phyloP scores from a whole-genome alignment of 2,888 invertebrate species.

The Pristionchus entomophagus region DNA sequence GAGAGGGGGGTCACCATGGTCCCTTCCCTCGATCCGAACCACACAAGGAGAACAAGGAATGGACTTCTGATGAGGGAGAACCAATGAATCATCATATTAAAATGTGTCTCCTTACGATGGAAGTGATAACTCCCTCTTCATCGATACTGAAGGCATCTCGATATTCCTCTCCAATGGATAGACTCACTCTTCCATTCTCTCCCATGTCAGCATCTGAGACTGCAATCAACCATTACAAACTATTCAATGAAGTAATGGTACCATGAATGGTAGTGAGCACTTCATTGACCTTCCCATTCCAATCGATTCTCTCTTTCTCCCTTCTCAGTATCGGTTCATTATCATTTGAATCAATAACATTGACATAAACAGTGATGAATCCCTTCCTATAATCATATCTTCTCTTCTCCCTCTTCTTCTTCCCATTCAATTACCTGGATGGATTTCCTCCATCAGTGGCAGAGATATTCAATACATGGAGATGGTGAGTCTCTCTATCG shows the following conservation, averaged over 20 bases:
- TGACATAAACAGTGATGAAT: conserved; percentile 1
- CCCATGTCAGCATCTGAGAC: conserved; percentile 12
- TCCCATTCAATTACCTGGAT: neutral
- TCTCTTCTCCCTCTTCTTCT: neutral
- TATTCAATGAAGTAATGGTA: neutral
- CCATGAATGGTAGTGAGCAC: neutral
- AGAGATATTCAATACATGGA: conserved; percentile 35
- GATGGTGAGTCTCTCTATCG: neutral
- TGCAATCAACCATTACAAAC: neutral
- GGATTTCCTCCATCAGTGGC: conserved; percentile 41
- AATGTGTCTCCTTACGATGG: neutral
- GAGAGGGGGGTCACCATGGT: conserved; percentile 31
- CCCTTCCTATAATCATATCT: conserved; percentile 24
- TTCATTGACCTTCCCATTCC: neutral
- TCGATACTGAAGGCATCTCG: conserved; percentile 15
- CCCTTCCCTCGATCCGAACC: conserved; percentile 8
- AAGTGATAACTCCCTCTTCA: neutral
- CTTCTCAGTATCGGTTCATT: neutral
- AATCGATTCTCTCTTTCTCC: neutral
- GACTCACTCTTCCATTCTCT: conserved; percentile 14
- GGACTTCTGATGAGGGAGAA: neutral
- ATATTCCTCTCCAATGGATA: conserved; percentile 14
- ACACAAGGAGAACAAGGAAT: conserved; percentile 12
- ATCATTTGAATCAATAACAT: neutral
- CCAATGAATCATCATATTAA: neutral